These are phyloP conservation scores for Empis livida DNA, from an alignment of 2,888 invertebrate species.

Conservation along the genomic window DNA sequence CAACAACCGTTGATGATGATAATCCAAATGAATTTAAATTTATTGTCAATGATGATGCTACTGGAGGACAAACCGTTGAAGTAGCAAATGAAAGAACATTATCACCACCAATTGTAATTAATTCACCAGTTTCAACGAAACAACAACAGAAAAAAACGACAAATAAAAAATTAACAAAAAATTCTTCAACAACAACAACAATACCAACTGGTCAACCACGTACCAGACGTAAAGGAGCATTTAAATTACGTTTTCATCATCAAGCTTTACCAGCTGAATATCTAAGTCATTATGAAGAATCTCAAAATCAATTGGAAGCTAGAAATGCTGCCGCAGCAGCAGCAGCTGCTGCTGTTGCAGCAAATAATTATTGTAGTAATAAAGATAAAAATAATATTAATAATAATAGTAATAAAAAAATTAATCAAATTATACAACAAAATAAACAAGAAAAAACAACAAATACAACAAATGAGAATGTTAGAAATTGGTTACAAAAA, in stretches of 20 bases:
- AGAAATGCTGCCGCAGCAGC: conserved; percentile 7
- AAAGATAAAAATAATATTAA: conserved; percentile 11
- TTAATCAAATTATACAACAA: background rate
- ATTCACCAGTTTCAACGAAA: background rate
- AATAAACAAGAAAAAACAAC: background rate
- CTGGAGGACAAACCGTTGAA: conserved; percentile 2
- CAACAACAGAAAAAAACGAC: background rate
- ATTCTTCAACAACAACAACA: conserved; percentile 17
- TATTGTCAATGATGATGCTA: conserved; percentile 21
- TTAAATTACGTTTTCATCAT: conserved; percentile 69
- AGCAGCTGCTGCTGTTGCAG: conserved; percentile 2
- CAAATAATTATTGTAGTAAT: conserved; percentile 1
- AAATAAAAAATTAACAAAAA: background rate
- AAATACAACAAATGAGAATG: conserved; percentile 44
- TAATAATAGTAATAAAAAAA: conserved; percentile 5
- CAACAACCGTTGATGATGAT: conserved; percentile 23
- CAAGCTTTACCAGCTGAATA: conserved; percentile 68
- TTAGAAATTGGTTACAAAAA: conserved; percentile 61
- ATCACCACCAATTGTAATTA: background rate
- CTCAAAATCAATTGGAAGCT: conserved; percentile 42
- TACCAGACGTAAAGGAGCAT: conserved; percentile 37
- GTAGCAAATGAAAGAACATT: background rate
- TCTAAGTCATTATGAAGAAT: conserved; percentile 65
- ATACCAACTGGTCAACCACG: conserved; percentile 22
- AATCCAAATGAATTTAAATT: conserved; percentile 25